A percentile compares a stretch with the other conserved stretches of the same genome.
phyloP scores from a whole-genome alignment of 2,888 invertebrate species.

The Macrophya alboannulata region DNA sequence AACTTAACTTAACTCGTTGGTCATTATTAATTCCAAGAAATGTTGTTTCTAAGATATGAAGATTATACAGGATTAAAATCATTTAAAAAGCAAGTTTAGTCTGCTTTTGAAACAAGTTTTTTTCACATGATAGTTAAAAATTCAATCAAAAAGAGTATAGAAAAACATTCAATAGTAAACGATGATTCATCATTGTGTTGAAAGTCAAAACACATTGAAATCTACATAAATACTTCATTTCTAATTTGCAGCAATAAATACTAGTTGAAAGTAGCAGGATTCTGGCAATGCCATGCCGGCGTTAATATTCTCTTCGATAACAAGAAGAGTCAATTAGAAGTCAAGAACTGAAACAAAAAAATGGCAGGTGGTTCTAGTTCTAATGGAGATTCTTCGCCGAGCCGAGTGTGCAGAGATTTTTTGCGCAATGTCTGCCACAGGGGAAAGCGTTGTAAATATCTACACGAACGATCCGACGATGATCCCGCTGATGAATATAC shows the following conservation, averaged over 20 bases:
- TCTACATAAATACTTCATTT: constrained; percentile 34
- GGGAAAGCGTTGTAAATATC: constrained; percentile 81
- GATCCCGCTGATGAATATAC: constrained; percentile 78
- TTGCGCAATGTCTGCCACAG: constrained; percentile 83
- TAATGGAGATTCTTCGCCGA: constrained; percentile 69
- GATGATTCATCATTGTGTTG: background rate
- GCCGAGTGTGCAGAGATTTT: constrained; percentile 83
- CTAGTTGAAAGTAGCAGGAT: background rate
- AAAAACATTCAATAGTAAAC: background rate
- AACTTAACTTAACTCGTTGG: background rate
- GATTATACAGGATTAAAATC: background rate
- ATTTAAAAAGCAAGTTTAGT: background rate
- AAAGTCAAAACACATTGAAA: background rate
- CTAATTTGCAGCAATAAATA: constrained; percentile 35
- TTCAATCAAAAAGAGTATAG: background rate
- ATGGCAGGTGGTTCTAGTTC: constrained; percentile 71
- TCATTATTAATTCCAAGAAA: background rate
- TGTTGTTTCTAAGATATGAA: background rate
- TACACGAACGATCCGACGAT: constrained; percentile 80
- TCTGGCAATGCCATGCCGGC: constrained; percentile 36
- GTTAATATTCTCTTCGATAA: constrained; percentile 21
- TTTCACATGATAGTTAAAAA: background rate
- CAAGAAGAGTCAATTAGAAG: constrained; percentile 29
- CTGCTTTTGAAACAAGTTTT: background rate
- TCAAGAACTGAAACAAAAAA: background rate